These are phyloP conservation scores for Pseudoatta argentina DNA, from an alignment of 1,140 invertebrate genomes.

Conservation along the genomic window DNA sequence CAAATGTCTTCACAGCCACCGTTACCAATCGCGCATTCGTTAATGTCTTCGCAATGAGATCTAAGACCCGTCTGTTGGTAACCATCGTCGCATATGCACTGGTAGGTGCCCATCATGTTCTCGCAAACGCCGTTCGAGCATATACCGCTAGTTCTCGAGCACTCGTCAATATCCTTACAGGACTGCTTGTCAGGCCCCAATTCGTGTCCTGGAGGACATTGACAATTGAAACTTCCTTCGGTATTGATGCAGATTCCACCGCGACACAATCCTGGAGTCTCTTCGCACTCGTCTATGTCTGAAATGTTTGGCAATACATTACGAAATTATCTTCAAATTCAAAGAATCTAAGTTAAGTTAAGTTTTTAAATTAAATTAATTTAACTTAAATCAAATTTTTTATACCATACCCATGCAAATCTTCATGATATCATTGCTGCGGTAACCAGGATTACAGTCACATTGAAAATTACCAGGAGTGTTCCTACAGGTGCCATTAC, in stretches of 20 bases:
- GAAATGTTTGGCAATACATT: slow-evolving; percentile 23
- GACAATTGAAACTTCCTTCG: slow-evolving; percentile 88
- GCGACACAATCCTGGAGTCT: slow-evolving; percentile 89
- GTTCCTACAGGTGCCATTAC: slow-evolving; percentile 94
- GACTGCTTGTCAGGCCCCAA: slow-evolving; percentile 88
- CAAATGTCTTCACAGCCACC: slow-evolving; percentile 90
- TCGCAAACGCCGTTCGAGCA: slow-evolving; percentile 95
- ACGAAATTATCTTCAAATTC: background rate
- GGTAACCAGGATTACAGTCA: slow-evolving; percentile 92
- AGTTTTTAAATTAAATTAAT: background rate
- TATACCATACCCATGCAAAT: slow-evolving; percentile 91
- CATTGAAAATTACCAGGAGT: slow-evolving; percentile 94
- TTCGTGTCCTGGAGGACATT: slow-evolving; percentile 90
- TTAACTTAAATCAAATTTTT: background rate
- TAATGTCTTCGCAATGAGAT: slow-evolving; percentile 89
- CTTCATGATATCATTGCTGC: slow-evolving; percentile 92
- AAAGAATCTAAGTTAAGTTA: background rate
- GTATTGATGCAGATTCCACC: slow-evolving; percentile 90
- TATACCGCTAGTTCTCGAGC: slow-evolving; percentile 93
- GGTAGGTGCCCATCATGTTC: slow-evolving; percentile 95
- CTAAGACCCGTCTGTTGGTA: slow-evolving; percentile 90
- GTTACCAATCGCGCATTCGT: slow-evolving; percentile 89
- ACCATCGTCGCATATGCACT: slow-evolving; percentile 94
- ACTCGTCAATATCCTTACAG: slow-evolving; percentile 91
- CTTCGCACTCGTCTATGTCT: slow-evolving; percentile 92